Base-by-base conservation (phyloP, 2,888 invertebrate species). In the Adelognathus sp. region DNA sequence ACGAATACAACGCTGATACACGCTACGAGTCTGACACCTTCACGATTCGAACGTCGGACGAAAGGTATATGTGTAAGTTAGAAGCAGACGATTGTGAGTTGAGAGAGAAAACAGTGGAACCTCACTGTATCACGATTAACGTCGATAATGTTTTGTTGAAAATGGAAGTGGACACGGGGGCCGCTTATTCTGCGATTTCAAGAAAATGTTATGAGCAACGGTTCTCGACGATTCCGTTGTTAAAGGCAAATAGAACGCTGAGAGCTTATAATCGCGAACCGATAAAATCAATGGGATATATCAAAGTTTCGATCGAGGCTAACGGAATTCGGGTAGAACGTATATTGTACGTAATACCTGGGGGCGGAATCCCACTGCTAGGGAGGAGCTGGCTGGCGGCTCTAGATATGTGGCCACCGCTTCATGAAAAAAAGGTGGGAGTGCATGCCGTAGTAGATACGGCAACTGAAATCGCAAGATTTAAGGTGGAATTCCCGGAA, bases 161-260 rank as follows among this genome's bases (percentile, higher is more conserved):
- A 58, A 66, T 66, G 60, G 44, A 74, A 67, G 27, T 66, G 27
- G 74, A 74, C 41, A 44, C 66, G 1, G 66, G 74, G 0, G 74
- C 50, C 11, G 56, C 58, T 24, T 50, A 56, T 21, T 74, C 58
- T 27, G 46, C 44, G 6, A 74, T 74, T 29, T 74, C 67, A 7
- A 18, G 50, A 46, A 33, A 36, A 27, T 33, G 11, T 14, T 71
- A 71, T 50, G 7, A 27, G 2, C 44, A 52, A 36, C 1, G 11
- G 24, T 71, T 71, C 11, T 16, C 21, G 3, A 21, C 4, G 2
- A 7, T 61, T 27, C 24, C 44, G 4, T 9, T 46, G 6, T 9
- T 3, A 29, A 6, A n/a, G 14, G 29, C 56, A 9, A 9, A 18
- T 9, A 60, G 21, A 29, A 9, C 31, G 9, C 9, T 56, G 31